phyloP scores from a whole-genome alignment of 2,888 invertebrate genomes.

The Harpagoxenus sublaevis region DNA sequence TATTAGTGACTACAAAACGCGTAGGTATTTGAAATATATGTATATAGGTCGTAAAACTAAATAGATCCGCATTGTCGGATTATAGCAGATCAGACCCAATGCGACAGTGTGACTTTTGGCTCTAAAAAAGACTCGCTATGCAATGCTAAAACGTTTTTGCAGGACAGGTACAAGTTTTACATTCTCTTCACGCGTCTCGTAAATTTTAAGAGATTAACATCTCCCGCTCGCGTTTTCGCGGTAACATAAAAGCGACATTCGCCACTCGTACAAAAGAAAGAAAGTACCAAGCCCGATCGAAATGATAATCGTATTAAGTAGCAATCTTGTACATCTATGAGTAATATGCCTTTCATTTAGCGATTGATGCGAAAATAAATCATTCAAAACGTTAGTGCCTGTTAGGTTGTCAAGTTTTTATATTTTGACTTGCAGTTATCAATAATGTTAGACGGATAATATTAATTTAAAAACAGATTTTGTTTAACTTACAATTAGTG shows the following conservation, averaged over 20 bases:
- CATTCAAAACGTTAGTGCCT: background rate
- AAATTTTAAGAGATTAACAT: conserved; percentile 22
- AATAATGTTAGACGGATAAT: conserved; percentile 20
- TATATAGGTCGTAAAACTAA: conserved; percentile 45
- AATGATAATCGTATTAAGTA: conserved; percentile 32
- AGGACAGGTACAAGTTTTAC: background rate
- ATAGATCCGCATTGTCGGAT: conserved; percentile 42
- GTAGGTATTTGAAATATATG: conserved; percentile 58
- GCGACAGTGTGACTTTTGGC: background rate
- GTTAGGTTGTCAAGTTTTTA: background rate
- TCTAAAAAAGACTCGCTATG: background rate
- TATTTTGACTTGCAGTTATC: background rate
- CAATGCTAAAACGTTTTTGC: background rate
- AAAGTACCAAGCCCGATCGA: conserved; percentile 35
- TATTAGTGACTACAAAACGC: conserved; percentile 60
- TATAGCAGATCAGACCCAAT: conserved; percentile 31
- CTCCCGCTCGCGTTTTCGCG: background rate
- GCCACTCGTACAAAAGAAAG: conserved; percentile 2
- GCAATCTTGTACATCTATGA: conserved; percentile 6
- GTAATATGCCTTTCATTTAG: conserved; percentile 28
- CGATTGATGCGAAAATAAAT: conserved; percentile 39
- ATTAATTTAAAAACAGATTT: conserved; percentile 7
- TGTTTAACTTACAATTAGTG: background rate
- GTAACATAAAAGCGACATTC: conserved; percentile 12
- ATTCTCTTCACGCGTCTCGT: background rate